Percentiles rank a stretch among this genome's conserved stretches.
phyloP scores from a whole-genome alignment of 2,888 invertebrate species.

The Eustalomyia histrio region DNA sequence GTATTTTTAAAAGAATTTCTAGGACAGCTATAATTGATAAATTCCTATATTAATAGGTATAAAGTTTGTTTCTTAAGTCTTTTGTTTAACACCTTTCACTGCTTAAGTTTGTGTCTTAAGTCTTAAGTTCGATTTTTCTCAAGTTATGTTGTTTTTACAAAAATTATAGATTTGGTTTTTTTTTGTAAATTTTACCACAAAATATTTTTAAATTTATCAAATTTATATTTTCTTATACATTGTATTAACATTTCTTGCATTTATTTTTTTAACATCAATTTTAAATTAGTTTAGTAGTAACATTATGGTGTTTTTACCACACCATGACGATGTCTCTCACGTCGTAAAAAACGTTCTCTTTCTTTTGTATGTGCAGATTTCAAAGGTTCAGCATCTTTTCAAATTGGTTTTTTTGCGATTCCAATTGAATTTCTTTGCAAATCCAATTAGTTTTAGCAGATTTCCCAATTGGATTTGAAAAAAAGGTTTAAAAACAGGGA shows the following conservation, averaged over 20 bases:
- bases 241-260: neutral
- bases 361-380: no score
- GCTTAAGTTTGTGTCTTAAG: neutral
- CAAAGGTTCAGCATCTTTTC: no score
- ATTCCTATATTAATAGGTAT: no score
- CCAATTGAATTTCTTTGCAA: no score
- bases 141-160: neutral
- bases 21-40: no score
- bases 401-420: no score
- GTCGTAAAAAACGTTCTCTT: no score
- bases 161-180: neutral
- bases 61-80: neutral
- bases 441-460: no score
- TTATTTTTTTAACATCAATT: conserved; percentile 4
- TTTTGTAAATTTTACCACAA: neutral
- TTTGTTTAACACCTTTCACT: neutral
- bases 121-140: neutral
- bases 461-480: no score
- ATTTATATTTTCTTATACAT: neutral
- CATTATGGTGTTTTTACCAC: neutral
- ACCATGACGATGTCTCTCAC: no score
- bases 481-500: no score
- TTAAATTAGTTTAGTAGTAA: neutral
- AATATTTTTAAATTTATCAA: neutral
- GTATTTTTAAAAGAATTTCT: no score